Evolutionary conservation across 2,113 vertebrate genomes (phyloP).

Genomic region (Lates calcarifer): DNA sequence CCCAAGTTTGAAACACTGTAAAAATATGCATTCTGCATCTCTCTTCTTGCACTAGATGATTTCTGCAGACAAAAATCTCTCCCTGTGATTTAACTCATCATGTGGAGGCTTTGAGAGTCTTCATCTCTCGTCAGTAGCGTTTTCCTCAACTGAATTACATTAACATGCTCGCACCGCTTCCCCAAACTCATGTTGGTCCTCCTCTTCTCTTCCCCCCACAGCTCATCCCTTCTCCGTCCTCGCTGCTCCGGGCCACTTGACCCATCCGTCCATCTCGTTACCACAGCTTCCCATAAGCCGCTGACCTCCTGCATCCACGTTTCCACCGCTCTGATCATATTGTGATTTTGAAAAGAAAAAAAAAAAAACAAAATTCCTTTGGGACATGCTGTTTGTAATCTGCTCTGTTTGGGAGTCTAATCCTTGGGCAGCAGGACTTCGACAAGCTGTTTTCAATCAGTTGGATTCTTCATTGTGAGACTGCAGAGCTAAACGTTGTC

Average conservation of each 20-base stretch:
- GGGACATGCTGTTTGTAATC: slow-evolving; percentile 29
- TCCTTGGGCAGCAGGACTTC: slow-evolving; percentile 27
- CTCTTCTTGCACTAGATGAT: background rate
- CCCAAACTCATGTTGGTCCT: background rate
- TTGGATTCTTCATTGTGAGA: slow-evolving; percentile 47
- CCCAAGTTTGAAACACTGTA: background rate
- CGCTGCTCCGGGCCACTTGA: slow-evolving; percentile 82
- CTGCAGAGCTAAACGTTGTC: slow-evolving; percentile 42
- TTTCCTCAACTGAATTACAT: background rate
- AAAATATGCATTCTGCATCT: background rate
- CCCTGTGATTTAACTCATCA: background rate
- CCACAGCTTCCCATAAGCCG: slow-evolving; percentile 89
- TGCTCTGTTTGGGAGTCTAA: slow-evolving; percentile 41
- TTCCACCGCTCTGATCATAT: slow-evolving; percentile 8
- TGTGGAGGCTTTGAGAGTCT: background rate
- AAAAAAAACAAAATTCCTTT: background rate
- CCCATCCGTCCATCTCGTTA: slow-evolving; percentile 85
- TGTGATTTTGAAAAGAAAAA: background rate
- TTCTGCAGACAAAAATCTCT: background rate
- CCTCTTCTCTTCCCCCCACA: slow-evolving; percentile 62
- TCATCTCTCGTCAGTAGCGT: background rate
- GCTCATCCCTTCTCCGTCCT: slow-evolving; percentile 97
- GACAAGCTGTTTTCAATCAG: slow-evolving; percentile 26
- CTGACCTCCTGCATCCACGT: slow-evolving; percentile 67
- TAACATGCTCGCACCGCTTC: background rate